These are phyloP conservation scores for Amphimallon solstitiale DNA, from an alignment of 2,888 invertebrate species.

Conservation along the genomic window DNA sequence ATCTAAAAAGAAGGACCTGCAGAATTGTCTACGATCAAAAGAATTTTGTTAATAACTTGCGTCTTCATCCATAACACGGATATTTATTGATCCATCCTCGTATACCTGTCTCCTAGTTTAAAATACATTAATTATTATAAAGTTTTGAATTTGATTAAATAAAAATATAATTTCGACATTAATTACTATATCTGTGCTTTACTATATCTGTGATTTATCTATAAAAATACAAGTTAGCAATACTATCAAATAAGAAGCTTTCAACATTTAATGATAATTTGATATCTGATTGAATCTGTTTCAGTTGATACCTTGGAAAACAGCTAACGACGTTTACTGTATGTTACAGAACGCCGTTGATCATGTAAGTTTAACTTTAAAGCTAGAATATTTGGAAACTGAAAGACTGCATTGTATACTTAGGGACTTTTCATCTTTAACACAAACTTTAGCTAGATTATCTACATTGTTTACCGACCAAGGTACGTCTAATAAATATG, in stretches of 20 bases:
- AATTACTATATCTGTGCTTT: too few relatives aligned
- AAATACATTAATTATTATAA: too few relatives aligned
- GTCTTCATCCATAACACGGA: too few relatives aligned
- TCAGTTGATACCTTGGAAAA: slow-evolving; percentile 67
- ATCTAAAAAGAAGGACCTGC: too few relatives aligned
- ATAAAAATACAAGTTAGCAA: too few relatives aligned
- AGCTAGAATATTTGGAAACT: slow-evolving; percentile 56
- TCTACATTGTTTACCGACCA: slow-evolving; percentile 67
- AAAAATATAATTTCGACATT: too few relatives aligned
- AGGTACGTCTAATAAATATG: slow-evolving; percentile 44
- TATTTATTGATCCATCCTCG: too few relatives aligned
- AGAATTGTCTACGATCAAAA: too few relatives aligned
- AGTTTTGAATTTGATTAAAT: too few relatives aligned
- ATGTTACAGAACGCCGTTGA: slow-evolving; percentile 55
- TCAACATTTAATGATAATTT: neutral
- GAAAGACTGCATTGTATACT: slow-evolving; percentile 65
- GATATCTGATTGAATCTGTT: slow-evolving; percentile 41
- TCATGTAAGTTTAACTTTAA: slow-evolving; percentile 51
- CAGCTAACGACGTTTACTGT: slow-evolving; percentile 54
- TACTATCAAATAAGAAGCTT: neutral
- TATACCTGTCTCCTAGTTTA: too few relatives aligned
- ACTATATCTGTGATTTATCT: too few relatives aligned
- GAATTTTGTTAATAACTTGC: too few relatives aligned
- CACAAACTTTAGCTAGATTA: slow-evolving; percentile 72
- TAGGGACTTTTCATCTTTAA: slow-evolving; percentile 72